Evolutionary conservation across 2,113 vertebrate species (phyloP).

Genomic region (Danionella cerebrum): DNA sequence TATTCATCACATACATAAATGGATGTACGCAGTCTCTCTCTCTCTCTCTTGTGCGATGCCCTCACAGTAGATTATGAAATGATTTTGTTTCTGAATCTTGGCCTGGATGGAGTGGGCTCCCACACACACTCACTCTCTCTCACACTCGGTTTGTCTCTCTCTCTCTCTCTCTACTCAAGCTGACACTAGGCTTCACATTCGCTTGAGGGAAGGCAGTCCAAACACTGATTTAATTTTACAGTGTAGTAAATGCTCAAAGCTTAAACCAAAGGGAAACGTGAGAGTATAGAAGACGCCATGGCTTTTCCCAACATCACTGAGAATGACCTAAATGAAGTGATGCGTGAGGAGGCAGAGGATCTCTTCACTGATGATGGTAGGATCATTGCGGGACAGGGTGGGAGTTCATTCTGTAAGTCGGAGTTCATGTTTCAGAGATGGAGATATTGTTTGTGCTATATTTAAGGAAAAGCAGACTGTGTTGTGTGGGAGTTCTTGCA

Average conservation of each 20-base stretch:
- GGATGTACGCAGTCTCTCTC: constrained; percentile 37
- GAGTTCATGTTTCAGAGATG: background rate
- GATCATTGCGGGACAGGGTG: constrained; percentile 24
- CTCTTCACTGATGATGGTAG: constrained; percentile 66
- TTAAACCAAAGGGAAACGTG: background rate
- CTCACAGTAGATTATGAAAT: constrained; percentile 68
- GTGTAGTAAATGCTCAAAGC: constrained; percentile 22
- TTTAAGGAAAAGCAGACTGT: background rate
- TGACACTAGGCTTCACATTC: constrained; percentile 33
- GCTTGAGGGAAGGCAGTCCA: constrained; percentile 44
- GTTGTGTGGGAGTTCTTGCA: constrained; percentile 49
- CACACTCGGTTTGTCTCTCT: constrained; percentile 25
- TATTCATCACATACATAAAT: constrained; percentile 32
- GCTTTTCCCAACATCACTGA: constrained; percentile 50
- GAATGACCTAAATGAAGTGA: constrained; percentile 56
- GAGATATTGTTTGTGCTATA: constrained; percentile 35
- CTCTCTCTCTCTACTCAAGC: constrained; percentile 28
- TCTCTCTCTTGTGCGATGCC: constrained; percentile 52
- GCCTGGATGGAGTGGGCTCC: constrained; percentile 44
- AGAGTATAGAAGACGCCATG: constrained; percentile 42
- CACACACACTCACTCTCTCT: constrained; percentile 20
- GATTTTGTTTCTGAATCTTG: constrained; percentile 56
- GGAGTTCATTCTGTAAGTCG: background rate
- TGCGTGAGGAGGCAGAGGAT: constrained; percentile 65
- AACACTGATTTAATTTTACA: constrained; percentile 44